Base-by-base conservation (phyloP, 2,888 invertebrate genomes). In the Vesta saturnalis region DNA sequence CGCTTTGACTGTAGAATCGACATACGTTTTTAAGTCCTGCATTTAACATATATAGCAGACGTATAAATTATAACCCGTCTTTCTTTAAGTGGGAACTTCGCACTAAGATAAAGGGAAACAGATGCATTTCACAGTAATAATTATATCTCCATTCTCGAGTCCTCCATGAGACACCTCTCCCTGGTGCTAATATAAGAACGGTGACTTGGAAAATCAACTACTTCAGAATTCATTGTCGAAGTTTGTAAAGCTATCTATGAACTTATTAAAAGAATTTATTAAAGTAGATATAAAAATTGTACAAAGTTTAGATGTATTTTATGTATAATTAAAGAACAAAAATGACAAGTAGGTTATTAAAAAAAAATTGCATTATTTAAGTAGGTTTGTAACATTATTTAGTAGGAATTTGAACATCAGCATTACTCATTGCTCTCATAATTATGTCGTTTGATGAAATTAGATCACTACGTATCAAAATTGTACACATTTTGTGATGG, bases 201-300 rank as follows among this genome's bases (percentile, higher is more conserved):
- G 69, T 62, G 74, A 75, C 65, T 76, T 49, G 62, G 69, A 73
- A 74, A 74, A 71, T 72, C 71, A 74, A 72, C 72, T 2, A 43
- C 14, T 43, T 75, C 73, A 57, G 72, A 72, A 72, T 68, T 74
- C 68, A 74, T 75, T 65, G 56, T 67, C 60, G 75, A 75, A 73
- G 73, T 74, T 64, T 75, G 73, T 68, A 71, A 72, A 69, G 72
- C 70, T 60, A 73, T 73, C 64, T 73, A 75, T 68, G 69, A 70
- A 70, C n/a, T 57, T 69, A 72, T 68, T 73, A 69, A 67, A 66
- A 59, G 72, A 72, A 67, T 69, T 67, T 59, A 71, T 73, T 62
- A 72, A 73, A 72, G 72, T 72, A 72, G 71, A 60, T 64, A 62
- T 52, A 72, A 73, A 72, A 5, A 49, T 18, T 14, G 16, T 2